Evolutionary conservation across 2,888 invertebrate species (phyloP).

Genomic region (Dendrolimus houi): DNA sequence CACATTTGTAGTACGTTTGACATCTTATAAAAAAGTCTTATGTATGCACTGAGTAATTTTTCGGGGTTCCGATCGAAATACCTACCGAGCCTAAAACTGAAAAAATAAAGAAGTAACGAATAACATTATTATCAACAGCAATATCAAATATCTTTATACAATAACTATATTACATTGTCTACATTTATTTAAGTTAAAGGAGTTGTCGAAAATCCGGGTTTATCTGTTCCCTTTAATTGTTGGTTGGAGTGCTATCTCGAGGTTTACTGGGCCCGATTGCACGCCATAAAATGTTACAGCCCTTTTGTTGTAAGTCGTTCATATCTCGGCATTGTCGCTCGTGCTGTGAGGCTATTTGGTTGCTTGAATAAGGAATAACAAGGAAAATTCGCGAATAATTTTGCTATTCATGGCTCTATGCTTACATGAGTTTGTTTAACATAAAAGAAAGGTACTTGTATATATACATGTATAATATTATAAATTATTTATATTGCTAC

Average conservation of each 20-base stretch:
- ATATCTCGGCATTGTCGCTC: conserved; percentile 37
- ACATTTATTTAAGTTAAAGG: conserved; percentile 15
- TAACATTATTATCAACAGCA: not conserved
- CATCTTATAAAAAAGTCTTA: no score
- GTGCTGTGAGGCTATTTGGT: not conserved
- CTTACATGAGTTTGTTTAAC: not conserved
- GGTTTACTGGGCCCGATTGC: conserved; percentile 51
- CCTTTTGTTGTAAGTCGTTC: conserved; percentile 43
- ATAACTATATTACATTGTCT: not conserved
- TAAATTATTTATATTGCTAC: no score
- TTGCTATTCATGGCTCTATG: not conserved
- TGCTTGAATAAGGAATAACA: not conserved
- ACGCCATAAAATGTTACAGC: conserved; percentile 57
- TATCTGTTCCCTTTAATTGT: conserved; percentile 62
- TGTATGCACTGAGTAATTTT: no score
- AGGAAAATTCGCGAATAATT: not conserved
- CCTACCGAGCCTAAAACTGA: not conserved
- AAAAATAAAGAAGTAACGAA: not conserved
- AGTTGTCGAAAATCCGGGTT: conserved; percentile 38
- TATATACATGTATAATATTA: no score
- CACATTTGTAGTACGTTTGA: no score
- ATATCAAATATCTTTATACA: not conserved
- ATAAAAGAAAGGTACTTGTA: no score
- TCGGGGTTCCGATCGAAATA: no score
- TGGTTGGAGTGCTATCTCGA: conserved; percentile 53